Percentiles rank a stretch among this genome's conserved stretches.
These are phyloP conservation scores for Prochilodus magdalenae DNA, from an alignment of 2,113 vertebrate species.

Conservation along the genomic window DNA sequence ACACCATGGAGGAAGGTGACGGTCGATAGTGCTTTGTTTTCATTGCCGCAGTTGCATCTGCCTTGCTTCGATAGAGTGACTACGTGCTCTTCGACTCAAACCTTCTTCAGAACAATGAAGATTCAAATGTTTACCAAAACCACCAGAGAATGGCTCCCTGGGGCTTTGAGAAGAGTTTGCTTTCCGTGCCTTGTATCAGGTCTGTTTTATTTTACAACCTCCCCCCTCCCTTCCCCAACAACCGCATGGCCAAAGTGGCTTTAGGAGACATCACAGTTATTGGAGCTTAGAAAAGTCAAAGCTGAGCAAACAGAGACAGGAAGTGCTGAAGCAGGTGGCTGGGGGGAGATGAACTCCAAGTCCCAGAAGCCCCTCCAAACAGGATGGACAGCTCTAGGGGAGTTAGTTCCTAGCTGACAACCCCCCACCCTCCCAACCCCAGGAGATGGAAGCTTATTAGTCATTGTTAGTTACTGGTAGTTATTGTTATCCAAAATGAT, in stretches of 20 bases:
- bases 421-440: not conserved
- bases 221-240: not conserved
- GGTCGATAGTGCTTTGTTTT: not conserved
- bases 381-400: constrained; percentile 67
- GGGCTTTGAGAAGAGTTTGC: constrained; percentile 11
- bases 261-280: not conserved
- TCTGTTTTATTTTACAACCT: constrained; percentile 7
- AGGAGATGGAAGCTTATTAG: too few species aligned
- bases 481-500: too few species aligned
- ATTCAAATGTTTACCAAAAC: constrained; percentile 8
- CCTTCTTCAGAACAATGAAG: not conserved
- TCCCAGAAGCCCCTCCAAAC: constrained; percentile 59
- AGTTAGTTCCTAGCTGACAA: constrained; percentile 48
- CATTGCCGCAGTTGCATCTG: not conserved
- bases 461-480: too few species aligned
- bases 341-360: constrained; percentile 60
- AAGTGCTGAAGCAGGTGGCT: constrained; percentile 69
- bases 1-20: not conserved
- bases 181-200: not conserved
- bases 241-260: not conserved
- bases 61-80: not conserved
- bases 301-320: constrained; percentile 78
- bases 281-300: constrained; percentile 59
- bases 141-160: not conserved
- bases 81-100: not conserved